Base-by-base conservation (phyloP, 1,140 invertebrate species). In the Drosophila varians region DNA sequence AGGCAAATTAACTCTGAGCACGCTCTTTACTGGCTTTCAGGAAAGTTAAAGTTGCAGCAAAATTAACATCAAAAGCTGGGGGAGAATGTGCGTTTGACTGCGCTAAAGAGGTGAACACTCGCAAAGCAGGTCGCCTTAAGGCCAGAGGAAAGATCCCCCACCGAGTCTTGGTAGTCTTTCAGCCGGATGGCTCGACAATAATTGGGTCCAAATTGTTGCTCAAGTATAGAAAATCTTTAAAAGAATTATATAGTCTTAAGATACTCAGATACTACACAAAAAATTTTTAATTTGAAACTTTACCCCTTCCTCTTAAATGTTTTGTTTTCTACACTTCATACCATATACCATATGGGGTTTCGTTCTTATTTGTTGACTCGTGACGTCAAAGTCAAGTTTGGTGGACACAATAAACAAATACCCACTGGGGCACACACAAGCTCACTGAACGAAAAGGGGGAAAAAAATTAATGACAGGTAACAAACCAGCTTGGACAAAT, bases 91-190 rank as follows among this genome's bases (percentile, higher is more conserved):
- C 76, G 75, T 70, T 57, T 56, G 36, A 21, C 54, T 49, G 42
- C 34, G 12, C 36, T 51, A 49, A 71, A 55, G 54, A 79, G 70
- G 76, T 79, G 70, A 79, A 79, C 76, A 79, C 48, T 60, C 57
- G 71, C 36, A 60, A 84, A 83, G 60, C 70, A 75, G 78, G 78
- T 82, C 78, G 62, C 38, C 43, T 23, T n/a, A n/a, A n/a, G n/a
- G n/a, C n/a, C n/a, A n/a, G 31, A 36, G 53, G 14, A 19, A 28
- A 16, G 31, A 25, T 57, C 12, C 38, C 26, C 40, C 12, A 7
- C 26, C 28, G 19, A 4, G 21, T 21, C n/a, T n/a, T n/a, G n/a
- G n/a, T n/a, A n/a, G n/a, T n/a, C n/a, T n/a, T n/a, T n/a, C n/a
- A n/a, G n/a, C n/a, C n/a, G n/a, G n/a, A n/a, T n/a, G n/a, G n/a